Evolutionary conservation across 2,797 vertebrate species (phyloP).

Genomic region (Amblyopsis hoosieri): DNA sequence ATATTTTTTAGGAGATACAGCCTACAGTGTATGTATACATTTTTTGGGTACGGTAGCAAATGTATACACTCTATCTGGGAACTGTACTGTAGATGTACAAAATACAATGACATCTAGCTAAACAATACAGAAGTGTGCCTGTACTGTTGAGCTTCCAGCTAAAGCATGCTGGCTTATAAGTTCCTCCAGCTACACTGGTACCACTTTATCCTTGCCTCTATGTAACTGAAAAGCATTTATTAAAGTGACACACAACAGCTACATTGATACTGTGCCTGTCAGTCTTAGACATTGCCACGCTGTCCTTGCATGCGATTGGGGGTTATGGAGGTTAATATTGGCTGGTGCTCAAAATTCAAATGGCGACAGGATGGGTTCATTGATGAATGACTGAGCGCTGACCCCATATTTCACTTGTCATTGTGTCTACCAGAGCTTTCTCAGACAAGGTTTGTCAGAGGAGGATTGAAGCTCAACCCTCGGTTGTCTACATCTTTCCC

Average conservation of each 20-base stretch:
- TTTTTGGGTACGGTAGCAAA: conserved; percentile 20
- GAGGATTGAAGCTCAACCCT: conserved; percentile 72
- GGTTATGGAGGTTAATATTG: conserved; percentile 74
- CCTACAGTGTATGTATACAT: conserved; percentile 25
- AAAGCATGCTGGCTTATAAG: conserved; percentile 5
- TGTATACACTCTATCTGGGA: conserved; percentile 28
- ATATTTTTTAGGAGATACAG: conserved; percentile 21
- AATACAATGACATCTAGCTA: too few species aligned
- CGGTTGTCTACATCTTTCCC: conserved; percentile 54
- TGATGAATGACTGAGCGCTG: conserved; percentile 78
- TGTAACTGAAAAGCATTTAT: conserved; percentile 74
- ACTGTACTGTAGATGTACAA: conserved; percentile 23
- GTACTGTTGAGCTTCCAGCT: conserved; percentile 24
- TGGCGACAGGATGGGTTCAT: conserved; percentile 71
- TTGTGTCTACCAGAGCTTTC: conserved; percentile 66
- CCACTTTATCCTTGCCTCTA: conserved; percentile 68
- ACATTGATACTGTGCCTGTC: conserved; percentile 72
- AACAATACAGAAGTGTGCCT: conserved; percentile 20
- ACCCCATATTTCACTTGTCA: conserved; percentile 78
- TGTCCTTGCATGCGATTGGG: conserved; percentile 51
- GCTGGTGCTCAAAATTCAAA: conserved; percentile 73
- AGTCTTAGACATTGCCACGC: conserved; percentile 66
- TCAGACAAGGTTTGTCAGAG: conserved; percentile 71
- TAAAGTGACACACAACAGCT: conserved; percentile 76
- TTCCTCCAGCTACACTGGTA: conserved; percentile 29